These are phyloP conservation scores for Nomia melanderi DNA, from an alignment of 1,140 invertebrate genomes.

Conservation along the genomic window DNA sequence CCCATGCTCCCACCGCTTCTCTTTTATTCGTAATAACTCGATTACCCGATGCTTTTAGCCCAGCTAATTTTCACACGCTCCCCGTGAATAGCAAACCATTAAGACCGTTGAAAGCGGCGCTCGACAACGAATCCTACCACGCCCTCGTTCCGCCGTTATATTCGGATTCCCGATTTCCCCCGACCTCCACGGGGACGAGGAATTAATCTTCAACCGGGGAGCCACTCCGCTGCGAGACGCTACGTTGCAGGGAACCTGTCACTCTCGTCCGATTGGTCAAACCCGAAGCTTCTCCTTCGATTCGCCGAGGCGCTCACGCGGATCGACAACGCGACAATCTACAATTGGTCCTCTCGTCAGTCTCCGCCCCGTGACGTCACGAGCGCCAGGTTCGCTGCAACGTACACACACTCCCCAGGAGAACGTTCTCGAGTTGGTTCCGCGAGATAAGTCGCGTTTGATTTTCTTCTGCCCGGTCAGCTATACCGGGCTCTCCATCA, in stretches of 20 bases:
- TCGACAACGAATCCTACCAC: constrained; percentile 18
- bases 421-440: neutral
- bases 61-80: constrained; percentile 65
- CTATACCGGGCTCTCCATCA: constrained; percentile 25
- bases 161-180: constrained; percentile 4
- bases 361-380: too few species aligned
- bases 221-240: too few species aligned
- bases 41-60: constrained; percentile 70
- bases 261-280: too few species aligned
- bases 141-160: neutral
- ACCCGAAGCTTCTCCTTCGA: too few species aligned
- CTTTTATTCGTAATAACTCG: constrained; percentile 75
- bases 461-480: neutral
- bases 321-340: too few species aligned
- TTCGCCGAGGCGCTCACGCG: too few species aligned
- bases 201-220: too few species aligned
- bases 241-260: neutral
- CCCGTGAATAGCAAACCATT: constrained; percentile 62
- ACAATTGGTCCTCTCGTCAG: too few species aligned
- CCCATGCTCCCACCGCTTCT: constrained; percentile 52
- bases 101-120: constrained; percentile 47
- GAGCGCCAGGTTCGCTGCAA: too few species aligned
- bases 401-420: too few species aligned
- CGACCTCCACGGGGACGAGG: neutral
- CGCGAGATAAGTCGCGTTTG: constrained; percentile 26